Evolutionary conservation across 2,888 invertebrate species (phyloP), one percentile per base, ranked within the genome.

Genomic region (Pachycephus smyrnensis): DNA sequence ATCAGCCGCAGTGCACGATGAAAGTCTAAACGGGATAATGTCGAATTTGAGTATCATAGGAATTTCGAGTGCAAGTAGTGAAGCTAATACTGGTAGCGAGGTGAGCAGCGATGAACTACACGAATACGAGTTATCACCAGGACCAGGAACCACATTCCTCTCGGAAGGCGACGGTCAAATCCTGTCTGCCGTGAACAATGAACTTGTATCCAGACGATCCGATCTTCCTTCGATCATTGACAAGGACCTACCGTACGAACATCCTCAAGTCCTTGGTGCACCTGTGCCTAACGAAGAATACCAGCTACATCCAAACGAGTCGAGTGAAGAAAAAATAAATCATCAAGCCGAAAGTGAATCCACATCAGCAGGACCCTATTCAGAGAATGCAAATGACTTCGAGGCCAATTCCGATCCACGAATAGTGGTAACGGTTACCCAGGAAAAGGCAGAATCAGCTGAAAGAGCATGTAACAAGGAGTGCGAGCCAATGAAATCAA

Each of bases 71-170:
- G 68, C 81, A 11, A 82, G 80, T 11, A 88, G 85, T 82, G 89
- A 88, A 36, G 88, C 84, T 12, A 89, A 83, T 31, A 88, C 89
- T 0, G 86, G 85, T 1, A 89, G 88, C 76, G 90, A 90, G 75
- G 81, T 88, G 40, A 90, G 88, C 85, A 89, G 89, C 79, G 89
- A 89, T 80, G 89, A 90, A 76, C 81, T 90, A 11, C 90, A 89
- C 81, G 90, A 90, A 75, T 89, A 89, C 82, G 89, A 90, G 33
- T 31, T 32, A 75, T 33, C 75, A 78, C 37, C 76, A 12, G 32
- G 76, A 76, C 12, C 75, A 73, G 30, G 73, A 76, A 40, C 15
- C 0, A 76, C 32, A 32, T 71, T 68, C 9, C 12, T 30, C 23
- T 31, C 37, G 36, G 73, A 73, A 23, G 73, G 68, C 15, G 35